Evolutionary conservation across 2,888 invertebrate genomes (phyloP).

Genomic region (Cantharis lateralis): DNA sequence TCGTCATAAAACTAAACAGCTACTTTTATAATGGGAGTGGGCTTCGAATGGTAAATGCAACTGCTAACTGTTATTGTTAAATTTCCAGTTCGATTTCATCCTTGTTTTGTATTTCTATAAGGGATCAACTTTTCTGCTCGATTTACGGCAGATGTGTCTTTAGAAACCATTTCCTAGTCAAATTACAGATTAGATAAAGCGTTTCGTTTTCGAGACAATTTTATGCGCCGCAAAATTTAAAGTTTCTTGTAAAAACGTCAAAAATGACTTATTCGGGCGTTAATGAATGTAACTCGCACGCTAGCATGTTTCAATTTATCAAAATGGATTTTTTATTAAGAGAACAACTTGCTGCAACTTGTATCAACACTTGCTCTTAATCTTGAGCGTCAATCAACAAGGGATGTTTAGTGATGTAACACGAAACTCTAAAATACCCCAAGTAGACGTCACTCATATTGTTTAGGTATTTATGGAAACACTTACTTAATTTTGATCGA

Average conservation of each 20-base stretch:
- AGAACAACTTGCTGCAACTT: background rate
- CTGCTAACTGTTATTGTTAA: constrained; percentile 23
- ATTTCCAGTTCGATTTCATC: constrained; percentile 9
- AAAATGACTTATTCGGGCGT: background rate
- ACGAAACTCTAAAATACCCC: background rate
- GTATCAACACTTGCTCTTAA: background rate
- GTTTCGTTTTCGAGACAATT: background rate
- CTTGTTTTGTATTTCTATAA: constrained; percentile 11
- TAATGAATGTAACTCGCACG: background rate
- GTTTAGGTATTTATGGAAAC: background rate
- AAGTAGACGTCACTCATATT: background rate
- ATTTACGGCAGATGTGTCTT: constrained; percentile 16
- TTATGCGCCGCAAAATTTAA: background rate
- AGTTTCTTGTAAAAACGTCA: background rate
- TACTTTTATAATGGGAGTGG: constrained; percentile 16
- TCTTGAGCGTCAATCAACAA: background rate
- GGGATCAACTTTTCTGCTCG: constrained; percentile 6
- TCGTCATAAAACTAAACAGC: constrained; percentile 20
- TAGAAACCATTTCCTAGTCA: background rate
- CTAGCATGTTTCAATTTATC: background rate
- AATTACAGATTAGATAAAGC: background rate
- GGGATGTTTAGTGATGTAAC: background rate
- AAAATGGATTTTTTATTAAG: background rate
- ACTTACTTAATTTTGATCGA: background rate
- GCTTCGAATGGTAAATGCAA: constrained; percentile 13